These are phyloP conservation scores for Cynoglossus semilaevis DNA, from an alignment of 2,113 vertebrate genomes.

Conservation along the genomic window DNA sequence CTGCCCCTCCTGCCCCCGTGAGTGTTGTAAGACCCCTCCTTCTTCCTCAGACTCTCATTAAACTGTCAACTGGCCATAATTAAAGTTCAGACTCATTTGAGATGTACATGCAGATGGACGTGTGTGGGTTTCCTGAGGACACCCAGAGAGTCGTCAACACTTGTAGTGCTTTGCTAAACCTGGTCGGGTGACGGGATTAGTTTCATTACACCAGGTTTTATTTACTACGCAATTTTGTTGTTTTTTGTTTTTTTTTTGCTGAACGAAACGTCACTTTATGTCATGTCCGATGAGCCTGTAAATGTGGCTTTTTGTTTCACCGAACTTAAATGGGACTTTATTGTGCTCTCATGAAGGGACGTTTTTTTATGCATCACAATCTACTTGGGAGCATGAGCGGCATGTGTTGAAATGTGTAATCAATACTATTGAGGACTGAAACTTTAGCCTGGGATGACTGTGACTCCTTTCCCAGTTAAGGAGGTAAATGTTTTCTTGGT, in stretches of 20 bases:
- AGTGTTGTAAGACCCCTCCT: conserved; percentile 4
- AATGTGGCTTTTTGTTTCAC: background rate
- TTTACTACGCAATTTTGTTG: no score
- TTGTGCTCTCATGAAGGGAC: conserved; percentile 10
- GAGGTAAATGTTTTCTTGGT: conserved; percentile 75
- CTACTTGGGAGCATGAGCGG: conserved; percentile 8
- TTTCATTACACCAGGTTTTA: background rate
- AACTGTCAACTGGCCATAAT: conserved; percentile 75
- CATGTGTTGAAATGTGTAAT: conserved; percentile 75
- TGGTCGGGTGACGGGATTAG: background rate
- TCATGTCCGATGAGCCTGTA: no score
- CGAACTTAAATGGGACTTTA: conserved; percentile 9
- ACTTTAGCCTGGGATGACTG: conserved; percentile 55
- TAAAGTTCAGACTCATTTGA: conserved; percentile 54
- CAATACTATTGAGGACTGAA: conserved; percentile 63
- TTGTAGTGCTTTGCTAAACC: background rate
- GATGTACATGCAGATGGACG: conserved; percentile 17
- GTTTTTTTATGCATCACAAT: conserved; percentile 21
- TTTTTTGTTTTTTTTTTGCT: background rate
- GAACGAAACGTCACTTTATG: background rate
- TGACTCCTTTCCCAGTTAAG: conserved; percentile 69
- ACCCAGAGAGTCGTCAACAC: background rate
- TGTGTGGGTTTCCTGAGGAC: conserved; percentile 11
- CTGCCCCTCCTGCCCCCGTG: background rate
- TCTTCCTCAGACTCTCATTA: conserved; percentile 43